Evolutionary conservation across 1,140 invertebrate genomes (phyloP), one percentile per base, ranked within the genome.

Genomic region (Drosophila takahashii): DNA sequence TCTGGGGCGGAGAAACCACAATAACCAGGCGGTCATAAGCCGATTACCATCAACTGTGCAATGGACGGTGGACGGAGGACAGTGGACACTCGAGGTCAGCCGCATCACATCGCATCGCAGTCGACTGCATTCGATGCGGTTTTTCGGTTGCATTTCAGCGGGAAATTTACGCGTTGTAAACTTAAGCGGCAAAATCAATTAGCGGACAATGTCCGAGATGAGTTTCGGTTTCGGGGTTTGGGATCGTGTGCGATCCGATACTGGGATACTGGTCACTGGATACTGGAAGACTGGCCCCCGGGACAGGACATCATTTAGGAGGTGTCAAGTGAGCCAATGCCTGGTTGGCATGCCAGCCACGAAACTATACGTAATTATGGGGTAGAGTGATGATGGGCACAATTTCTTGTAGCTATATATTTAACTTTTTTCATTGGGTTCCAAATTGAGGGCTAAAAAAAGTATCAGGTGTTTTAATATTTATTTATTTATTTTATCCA

Each of bases 171-270:
- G 58, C 78, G 57, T 70, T 77, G 77, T 70, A 81, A 77, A 74
- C 67, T 77, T 71, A 81, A 83, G 79, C 79, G 74, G 69, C 73
- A 74, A 73, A 83, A 83, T 83, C 79, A 83, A 83, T 83, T 83
- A 83, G 78, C 64, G 60, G 59, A 83, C 59, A 45, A 60, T 53
- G 50, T 45, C 39, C 50, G 22, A 34, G 34, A 45, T 48, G 70
- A 66, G 52, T 66, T 67, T 52, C 13, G 32, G 52, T 66, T 67
- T 52, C 13, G 32, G 29, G 32, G 10, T 3, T 3, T 8, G 11
- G 26, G 32, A 15, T 16, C 6, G 16, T 22, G 29, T 58, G 56
- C 27, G 29, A 45, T 58, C 29, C 41, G 29, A 45, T 22, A 3
- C 3, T 22, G 22, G 22, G 22, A 22, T 44, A 29, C 37, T 13